Base-by-base conservation (phyloP, 2,888 invertebrate species). In the Spodoptera picta region DNA sequence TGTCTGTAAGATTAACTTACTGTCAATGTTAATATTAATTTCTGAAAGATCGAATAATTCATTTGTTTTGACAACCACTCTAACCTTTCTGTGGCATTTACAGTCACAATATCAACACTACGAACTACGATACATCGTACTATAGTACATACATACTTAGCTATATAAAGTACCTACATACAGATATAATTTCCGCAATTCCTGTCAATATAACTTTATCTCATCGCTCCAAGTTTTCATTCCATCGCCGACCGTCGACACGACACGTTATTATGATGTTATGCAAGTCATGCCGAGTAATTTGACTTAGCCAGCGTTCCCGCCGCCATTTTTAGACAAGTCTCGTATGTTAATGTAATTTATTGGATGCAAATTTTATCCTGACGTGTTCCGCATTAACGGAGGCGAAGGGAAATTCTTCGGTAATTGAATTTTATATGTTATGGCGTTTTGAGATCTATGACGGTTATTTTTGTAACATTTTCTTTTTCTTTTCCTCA, bases 311-410 rank as follows among this genome's bases (percentile, higher is more conserved):
- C 19, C 4, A 42, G 14, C 19, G 36, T 49, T 41, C 41, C 31
- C 44, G 69, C 56, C 70, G 74, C 69, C 70, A 58, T 74, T 74
- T 73, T 68, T 58, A 57, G 74, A 54, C 47, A n/a, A 58, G 69
- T 48, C 54, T 62, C 69, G 45, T 69, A 61, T 73, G 61, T 42
- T 54, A 61, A 61, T 70, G 42, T 62, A 62, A 73, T 68, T 68
- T 57, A 70, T 68, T 61, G 50, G 27, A 62, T 58, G 74, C 69
- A 58, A 74, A 74, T 73, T 54, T 54, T 60, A 73, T 69, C 48
- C 52, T 57, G 27, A 31, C 27, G 53, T 14, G 43, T 45, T 73
- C 31, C 48, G 52, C 44, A 57, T 69, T 62, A 43, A 48, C 48
- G 43, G 23, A 42, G 43, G 57, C 56, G 5, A 64, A 56, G 11